These are phyloP conservation scores for Sycophila sp. DNA, from an alignment of 1,140 invertebrate species.

Conservation along the genomic window DNA sequence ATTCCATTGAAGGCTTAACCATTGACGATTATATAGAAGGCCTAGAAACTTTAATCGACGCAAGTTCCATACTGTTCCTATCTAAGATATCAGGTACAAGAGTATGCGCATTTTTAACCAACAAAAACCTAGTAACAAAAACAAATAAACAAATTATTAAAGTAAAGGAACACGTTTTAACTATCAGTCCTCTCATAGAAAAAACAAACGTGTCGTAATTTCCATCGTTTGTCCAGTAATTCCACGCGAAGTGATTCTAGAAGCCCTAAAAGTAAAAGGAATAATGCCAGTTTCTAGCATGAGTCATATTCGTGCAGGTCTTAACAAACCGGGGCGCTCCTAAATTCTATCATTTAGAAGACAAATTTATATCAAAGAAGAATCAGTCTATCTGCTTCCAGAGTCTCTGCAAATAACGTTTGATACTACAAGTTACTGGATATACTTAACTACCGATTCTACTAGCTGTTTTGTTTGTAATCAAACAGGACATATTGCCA, in stretches of 20 bases:
- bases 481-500: constrained; percentile 11
- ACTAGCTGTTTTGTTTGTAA: not conserved
- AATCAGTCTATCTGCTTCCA: too few relatives aligned
- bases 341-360: not conserved
- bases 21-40: constrained; percentile 11
- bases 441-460: constrained; percentile 2
- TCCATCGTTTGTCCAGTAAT: not conserved
- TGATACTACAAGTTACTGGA: not conserved
- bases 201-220: not conserved
- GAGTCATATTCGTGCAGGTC: not conserved
- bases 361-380: too few relatives aligned
- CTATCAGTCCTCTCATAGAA: not conserved
- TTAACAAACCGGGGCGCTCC: not conserved
- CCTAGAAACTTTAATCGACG: not conserved
- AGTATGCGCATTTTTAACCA: not conserved
- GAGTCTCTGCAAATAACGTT: not conserved
- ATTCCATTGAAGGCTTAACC: not conserved
- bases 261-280: not conserved
- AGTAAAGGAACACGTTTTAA: not conserved
- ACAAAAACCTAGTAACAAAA: not conserved
- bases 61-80: not conserved
- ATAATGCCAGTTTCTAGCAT: not conserved
- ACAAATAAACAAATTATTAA: not conserved
- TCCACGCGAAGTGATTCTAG: not conserved
- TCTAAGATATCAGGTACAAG: constrained; percentile 2